Evolutionary conservation across 2,797 vertebrate genomes (phyloP).

Genomic region (Cottoperca gobio): DNA sequence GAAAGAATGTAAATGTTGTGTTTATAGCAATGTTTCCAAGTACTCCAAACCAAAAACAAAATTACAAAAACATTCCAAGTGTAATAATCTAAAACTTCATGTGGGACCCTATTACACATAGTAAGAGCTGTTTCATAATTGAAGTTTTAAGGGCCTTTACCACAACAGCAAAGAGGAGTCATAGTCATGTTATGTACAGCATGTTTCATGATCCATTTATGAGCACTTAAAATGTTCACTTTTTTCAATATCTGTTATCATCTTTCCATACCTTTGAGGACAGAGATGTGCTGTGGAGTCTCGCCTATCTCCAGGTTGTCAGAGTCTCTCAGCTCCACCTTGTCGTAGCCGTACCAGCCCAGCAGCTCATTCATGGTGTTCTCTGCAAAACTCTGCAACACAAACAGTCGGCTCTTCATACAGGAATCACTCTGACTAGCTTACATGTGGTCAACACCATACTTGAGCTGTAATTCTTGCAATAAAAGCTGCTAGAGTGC

Average conservation of each 20-base stretch:
- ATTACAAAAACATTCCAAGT: neutral
- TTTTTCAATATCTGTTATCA: neutral
- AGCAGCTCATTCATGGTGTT: constrained; percentile 99
- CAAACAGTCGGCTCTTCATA: constrained; percentile 52
- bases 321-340: constrained; percentile 98
- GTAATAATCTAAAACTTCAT: neutral
- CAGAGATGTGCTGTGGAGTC: constrained; percentile 96
- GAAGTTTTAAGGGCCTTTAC: neutral
- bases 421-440: neutral
- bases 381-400: constrained; percentile 97
- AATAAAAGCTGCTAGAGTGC: neutral
- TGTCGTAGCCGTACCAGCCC: constrained; percentile 99
- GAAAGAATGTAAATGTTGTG: neutral
- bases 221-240: neutral
- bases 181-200: neutral
- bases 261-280: constrained; percentile 92
- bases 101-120: neutral
- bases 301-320: constrained; percentile 98
- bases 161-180: neutral
- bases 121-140: neutral
- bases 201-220: neutral
- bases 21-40: neutral
- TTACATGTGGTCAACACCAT: neutral
- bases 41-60: neutral
- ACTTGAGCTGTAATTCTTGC: neutral